phyloP scores from a whole-genome alignment of 1,140 invertebrate genomes.

The Euura saliciscinereae region DNA sequence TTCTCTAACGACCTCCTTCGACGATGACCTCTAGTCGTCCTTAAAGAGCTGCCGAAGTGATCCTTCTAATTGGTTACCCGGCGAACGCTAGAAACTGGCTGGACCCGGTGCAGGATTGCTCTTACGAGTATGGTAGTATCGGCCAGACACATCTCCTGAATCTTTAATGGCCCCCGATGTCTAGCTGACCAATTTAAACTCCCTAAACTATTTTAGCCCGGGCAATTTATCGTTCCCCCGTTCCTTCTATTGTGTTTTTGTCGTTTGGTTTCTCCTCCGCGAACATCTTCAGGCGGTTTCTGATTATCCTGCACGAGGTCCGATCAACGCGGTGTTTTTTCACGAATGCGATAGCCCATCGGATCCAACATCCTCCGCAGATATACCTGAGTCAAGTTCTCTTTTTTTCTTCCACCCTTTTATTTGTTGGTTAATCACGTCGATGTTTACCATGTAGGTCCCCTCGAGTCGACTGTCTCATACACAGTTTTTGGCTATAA shows the following conservation, averaged over 20 bases:
- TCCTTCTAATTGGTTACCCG: conserved; percentile 4
- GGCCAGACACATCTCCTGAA: conserved; percentile 6
- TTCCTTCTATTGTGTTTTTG: conserved; percentile 1
- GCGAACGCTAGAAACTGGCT: not conserved
- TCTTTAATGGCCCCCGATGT: not conserved
- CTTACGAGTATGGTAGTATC: not conserved
- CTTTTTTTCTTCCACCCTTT: not conserved
- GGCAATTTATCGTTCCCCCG: not conserved
- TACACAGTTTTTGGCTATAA: not conserved
- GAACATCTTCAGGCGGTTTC: not conserved
- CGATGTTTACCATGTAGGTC: not conserved
- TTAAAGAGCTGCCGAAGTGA: not conserved
- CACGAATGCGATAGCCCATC: not conserved
- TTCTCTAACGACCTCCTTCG: not conserved
- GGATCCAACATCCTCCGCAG: not conserved
- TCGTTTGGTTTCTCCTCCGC: not conserved
- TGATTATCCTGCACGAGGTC: not conserved
- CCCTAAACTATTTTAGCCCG: not conserved
- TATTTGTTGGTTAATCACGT: not conserved
- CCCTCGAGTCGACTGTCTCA: not conserved
- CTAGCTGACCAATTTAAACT: conserved; percentile 3
- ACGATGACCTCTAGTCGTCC: conserved; percentile 3
- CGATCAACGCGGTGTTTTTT: too few species aligned
- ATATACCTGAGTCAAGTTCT: not conserved
- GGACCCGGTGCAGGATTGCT: not conserved